A percentile compares a stretch with the other conserved stretches of the same genome.
These are phyloP conservation scores for Tiliacea aurago DNA, from an alignment of 2,888 invertebrate genomes.

Conservation along the genomic window DNA sequence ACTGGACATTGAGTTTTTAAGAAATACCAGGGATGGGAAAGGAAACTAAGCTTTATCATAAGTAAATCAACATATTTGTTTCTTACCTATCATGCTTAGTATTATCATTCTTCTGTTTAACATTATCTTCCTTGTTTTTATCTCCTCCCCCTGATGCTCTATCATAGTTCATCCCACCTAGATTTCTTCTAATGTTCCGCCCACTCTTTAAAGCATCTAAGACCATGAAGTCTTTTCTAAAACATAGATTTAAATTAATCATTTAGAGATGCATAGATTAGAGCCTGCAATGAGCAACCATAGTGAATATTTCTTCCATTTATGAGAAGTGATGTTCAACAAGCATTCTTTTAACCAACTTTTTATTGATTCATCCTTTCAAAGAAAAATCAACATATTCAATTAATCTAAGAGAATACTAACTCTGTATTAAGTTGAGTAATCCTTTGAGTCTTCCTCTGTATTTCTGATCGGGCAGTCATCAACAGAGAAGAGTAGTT, in stretches of 20 bases:
- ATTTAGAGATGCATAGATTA: background rate
- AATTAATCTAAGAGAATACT: constrained; percentile 66
- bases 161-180: constrained; percentile 24
- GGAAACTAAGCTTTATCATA: background rate
- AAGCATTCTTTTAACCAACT: background rate
- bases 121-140: constrained; percentile 33
- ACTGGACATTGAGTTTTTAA: background rate
- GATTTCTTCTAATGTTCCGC: constrained; percentile 53
- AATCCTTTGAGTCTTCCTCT: constrained; percentile 83
- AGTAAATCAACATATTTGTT: background rate
- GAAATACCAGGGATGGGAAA: background rate
- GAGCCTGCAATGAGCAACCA: background rate
- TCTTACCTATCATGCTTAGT: constrained; percentile 57
- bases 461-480: constrained; percentile 84
- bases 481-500: constrained; percentile 85
- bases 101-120: constrained; percentile 23
- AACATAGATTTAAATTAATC: constrained; percentile 57
- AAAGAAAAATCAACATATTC: background rate
- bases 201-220: constrained; percentile 74
- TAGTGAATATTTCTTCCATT: background rate
- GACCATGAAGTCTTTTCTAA: constrained; percentile 82
- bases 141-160: constrained; percentile 31
- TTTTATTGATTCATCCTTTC: background rate
- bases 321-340: background rate
- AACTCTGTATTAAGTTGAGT: constrained; percentile 82